Conservation (phyloP, 30 jellyfish, hydroid and myxozoan genomes). For the Morbakka virulenta region DNA sequence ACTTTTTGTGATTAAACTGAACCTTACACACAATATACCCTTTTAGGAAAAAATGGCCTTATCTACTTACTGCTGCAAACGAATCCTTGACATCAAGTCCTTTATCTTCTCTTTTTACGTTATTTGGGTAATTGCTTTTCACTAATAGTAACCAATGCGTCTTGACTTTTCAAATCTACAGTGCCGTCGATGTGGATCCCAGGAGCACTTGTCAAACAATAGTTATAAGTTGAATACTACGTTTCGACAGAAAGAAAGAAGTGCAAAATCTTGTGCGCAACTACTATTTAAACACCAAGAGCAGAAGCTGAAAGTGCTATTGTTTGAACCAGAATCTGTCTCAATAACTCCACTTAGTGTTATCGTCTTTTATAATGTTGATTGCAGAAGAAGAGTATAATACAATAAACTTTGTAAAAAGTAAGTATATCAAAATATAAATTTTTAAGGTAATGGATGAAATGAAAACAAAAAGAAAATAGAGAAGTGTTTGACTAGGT, state of each 20-base stretch:
- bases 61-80: constrained; percentile 24
- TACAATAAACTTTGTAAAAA: constrained; percentile 23
- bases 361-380: constrained; percentile 24
- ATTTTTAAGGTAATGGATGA: constrained; percentile 14
- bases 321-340: constrained; percentile 40
- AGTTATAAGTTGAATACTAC: too few relatives aligned
- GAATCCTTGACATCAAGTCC: constrained; percentile 37
- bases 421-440: constrained; percentile 18
- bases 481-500: constrained; percentile 31
- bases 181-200: constrained; percentile 1
- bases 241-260: too few relatives aligned
- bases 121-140: constrained; percentile 27
- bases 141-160: neutral
- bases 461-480: constrained; percentile 8
- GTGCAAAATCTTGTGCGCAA: too few relatives aligned
- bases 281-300: too few relatives aligned
- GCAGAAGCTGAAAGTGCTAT: too few relatives aligned
- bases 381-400: constrained; percentile 47
- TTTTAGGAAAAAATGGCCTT: too few relatives aligned
- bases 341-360: constrained; percentile 36
- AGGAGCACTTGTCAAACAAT: neutral
- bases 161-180: constrained; percentile 2
- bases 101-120: constrained; percentile 41
- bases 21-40: constrained; percentile 37
- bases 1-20: constrained; percentile 29